Evolutionary conservation across 2,888 invertebrate species (phyloP).

Genomic region (Lasioglossum morio): DNA sequence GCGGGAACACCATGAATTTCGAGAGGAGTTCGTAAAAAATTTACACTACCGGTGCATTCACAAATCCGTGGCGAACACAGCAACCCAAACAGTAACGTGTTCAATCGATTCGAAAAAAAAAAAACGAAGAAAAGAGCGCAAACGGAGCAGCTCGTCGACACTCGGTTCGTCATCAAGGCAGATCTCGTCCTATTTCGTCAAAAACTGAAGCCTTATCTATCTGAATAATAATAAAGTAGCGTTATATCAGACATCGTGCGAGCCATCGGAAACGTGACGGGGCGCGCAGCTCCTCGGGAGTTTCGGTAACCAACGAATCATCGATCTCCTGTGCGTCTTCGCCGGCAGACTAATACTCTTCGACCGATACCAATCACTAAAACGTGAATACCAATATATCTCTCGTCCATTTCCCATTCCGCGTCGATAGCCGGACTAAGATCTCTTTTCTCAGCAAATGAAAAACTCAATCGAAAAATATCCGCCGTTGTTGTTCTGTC

Average conservation of each 20-base stretch:
- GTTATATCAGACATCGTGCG: slow-evolving; percentile 76
- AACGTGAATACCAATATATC: slow-evolving; percentile 73
- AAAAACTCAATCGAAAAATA: not conserved
- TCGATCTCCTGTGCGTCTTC: slow-evolving; percentile 13
- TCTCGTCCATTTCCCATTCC: not conserved
- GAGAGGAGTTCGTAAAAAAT: not conserved
- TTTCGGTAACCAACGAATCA: slow-evolving; percentile 5
- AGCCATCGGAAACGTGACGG: slow-evolving; percentile 71
- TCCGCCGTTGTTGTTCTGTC: not conserved
- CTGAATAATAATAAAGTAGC: slow-evolving; percentile 80
- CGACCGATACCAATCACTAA: slow-evolving; percentile 72
- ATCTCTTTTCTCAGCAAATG: not conserved
- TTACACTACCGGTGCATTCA: not conserved
- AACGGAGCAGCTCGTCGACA: slow-evolving; percentile 53
- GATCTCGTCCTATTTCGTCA: slow-evolving; percentile 79
- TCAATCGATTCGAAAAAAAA: not conserved
- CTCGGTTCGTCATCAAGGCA: slow-evolving; percentile 71
- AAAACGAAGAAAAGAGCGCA: not conserved
- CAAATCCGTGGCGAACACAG: not conserved
- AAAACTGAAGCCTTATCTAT: slow-evolving; percentile 81
- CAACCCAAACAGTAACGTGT: not conserved
- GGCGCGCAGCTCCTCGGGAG: slow-evolving; percentile 51
- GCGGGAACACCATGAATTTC: not conserved
- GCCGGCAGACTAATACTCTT: not conserved
- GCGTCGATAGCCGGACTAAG: not conserved